Evolutionary conservation across 2,888 invertebrate genomes (phyloP).

Genomic region (Callyntrura guangdongensis): DNA sequence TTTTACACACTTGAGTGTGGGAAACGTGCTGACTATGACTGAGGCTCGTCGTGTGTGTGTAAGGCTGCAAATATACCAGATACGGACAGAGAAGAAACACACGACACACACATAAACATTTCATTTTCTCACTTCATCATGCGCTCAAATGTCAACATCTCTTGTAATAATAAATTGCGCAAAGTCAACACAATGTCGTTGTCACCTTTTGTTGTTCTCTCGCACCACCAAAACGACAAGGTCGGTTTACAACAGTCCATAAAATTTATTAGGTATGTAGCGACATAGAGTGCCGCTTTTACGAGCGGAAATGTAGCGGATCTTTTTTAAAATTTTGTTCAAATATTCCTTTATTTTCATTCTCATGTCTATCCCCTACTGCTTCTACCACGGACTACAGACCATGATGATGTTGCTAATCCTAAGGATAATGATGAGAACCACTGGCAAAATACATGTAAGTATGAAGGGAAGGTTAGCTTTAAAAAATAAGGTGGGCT

Average conservation of each 20-base stretch:
- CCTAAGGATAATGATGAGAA: background rate
- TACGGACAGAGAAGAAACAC: background rate
- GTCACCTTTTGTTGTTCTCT: background rate
- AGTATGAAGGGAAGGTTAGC: background rate
- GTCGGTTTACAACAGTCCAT: conserved; percentile 51
- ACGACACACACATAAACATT: background rate
- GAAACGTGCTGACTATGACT: background rate
- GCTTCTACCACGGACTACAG: too few relatives aligned
- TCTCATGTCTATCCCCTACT: background rate
- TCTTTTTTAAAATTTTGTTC: background rate
- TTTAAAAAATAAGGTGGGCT: background rate
- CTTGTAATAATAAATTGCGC: conserved; percentile 6
- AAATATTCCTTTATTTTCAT: conserved; percentile 2
- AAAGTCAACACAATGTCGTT: conserved; percentile 15
- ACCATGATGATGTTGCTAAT: too few relatives aligned
- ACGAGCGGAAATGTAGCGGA: conserved; percentile 8
- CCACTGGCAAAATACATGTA: background rate
- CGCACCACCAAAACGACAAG: conserved; percentile 50
- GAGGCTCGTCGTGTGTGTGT: too few relatives aligned
- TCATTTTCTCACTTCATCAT: conserved; percentile 20
- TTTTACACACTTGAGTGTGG: conserved; percentile 57
- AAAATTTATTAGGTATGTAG: conserved; percentile 16
- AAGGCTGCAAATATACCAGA: background rate
- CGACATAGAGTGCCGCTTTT: conserved; percentile 20
- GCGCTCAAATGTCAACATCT: conserved; percentile 22